Evolutionary conservation across 2,888 invertebrate genomes (phyloP).

Genomic region (Tiliacea citrago): DNA sequence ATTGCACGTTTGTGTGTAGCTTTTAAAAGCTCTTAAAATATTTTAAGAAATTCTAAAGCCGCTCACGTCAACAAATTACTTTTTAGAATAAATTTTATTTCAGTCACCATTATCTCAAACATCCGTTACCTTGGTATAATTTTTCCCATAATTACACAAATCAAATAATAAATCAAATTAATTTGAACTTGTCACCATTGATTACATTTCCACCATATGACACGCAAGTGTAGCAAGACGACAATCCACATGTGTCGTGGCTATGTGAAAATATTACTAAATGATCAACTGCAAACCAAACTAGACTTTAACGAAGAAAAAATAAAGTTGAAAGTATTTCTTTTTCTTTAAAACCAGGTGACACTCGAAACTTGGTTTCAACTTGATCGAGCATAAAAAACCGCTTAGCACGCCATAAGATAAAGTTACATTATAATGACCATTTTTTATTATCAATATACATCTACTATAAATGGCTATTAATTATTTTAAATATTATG

Average conservation of each 20-base stretch:
- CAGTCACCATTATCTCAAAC: not conserved
- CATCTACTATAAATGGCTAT: slow-evolving; percentile 55
- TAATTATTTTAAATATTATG: slow-evolving; percentile 25
- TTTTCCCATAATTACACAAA: slow-evolving; percentile 55
- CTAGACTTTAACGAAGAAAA: slow-evolving; percentile 54
- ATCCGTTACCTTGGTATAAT: slow-evolving; percentile 26
- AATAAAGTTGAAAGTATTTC: slow-evolving; percentile 67
- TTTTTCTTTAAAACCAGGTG: slow-evolving; percentile 77
- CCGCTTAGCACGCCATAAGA: slow-evolving; percentile 82
- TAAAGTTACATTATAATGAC: slow-evolving; percentile 78
- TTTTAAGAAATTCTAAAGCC: not conserved
- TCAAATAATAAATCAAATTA: slow-evolving; percentile 63
- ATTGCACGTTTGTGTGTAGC: not conserved
- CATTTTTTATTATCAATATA: slow-evolving; percentile 52
- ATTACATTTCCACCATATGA: slow-evolving; percentile 79
- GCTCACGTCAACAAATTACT: not conserved
- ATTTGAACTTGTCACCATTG: slow-evolving; percentile 72
- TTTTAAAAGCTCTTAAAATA: not conserved
- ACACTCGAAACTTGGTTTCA: slow-evolving; percentile 84
- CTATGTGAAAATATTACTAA: slow-evolving; percentile 67
- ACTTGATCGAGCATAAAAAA: slow-evolving; percentile 88
- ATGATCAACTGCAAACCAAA: slow-evolving; percentile 51
- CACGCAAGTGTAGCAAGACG: slow-evolving; percentile 75
- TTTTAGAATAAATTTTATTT: slow-evolving; percentile 6
- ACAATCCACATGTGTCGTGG: slow-evolving; percentile 76